phyloP scores from a whole-genome alignment of 1,140 invertebrate species.

The Armadillidium nasatum region DNA sequence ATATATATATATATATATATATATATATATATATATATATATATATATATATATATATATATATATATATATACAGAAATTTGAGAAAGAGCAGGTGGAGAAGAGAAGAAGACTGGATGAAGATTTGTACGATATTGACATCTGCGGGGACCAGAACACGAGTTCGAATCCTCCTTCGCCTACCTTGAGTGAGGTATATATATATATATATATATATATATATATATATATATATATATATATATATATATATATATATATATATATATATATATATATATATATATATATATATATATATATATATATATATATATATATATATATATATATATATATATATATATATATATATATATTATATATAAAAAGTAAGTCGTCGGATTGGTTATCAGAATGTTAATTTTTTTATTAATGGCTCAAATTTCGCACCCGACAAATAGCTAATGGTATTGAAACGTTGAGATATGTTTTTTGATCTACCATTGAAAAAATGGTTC shows the following conservation, averaged over 20 bases:
- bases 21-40: neutral
- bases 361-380: too few species aligned
- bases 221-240: conserved; percentile 5
- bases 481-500: too few species aligned
- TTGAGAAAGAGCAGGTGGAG: conserved; percentile 38
- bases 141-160: conserved; percentile 20
- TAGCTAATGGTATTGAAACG: too few species aligned
- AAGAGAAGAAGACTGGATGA: conserved; percentile 38
- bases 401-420: too few species aligned
- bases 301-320: conserved; percentile 3
- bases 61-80: conserved; percentile 24
- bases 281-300: neutral
- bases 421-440: too few species aligned
- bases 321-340: conserved; percentile 12
- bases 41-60: neutral
- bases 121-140: conserved; percentile 28
- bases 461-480: too few species aligned
- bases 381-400: too few species aligned
- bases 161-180: conserved; percentile 33
- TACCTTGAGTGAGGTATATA: conserved; percentile 29
- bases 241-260: conserved; percentile 9
- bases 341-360: neutral
- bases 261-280: too few species aligned
- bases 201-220: neutral
- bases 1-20: conserved; percentile 12